These are phyloP conservation scores for Callinectes sapidus DNA, from an alignment of 2,888 invertebrate species.

Conservation along the genomic window DNA sequence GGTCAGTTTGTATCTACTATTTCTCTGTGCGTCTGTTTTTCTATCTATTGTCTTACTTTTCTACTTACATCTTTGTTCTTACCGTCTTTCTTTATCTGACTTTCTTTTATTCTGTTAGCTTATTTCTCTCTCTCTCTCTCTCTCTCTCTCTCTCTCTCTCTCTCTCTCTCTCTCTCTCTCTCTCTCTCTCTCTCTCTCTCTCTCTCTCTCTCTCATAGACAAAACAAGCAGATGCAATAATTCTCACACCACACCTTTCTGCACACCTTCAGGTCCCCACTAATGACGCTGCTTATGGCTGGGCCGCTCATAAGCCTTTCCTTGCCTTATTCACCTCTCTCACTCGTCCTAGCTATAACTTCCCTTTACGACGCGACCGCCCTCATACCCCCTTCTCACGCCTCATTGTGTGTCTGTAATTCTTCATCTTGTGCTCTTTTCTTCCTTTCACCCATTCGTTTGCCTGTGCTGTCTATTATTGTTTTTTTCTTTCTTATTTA, in stretches of 20 bases:
- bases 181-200: conserved; percentile 36
- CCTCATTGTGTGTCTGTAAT: not conserved
- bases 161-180: conserved; percentile 25
- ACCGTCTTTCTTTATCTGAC: not conserved
- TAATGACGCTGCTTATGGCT: conserved; percentile 5
- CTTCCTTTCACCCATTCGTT: not conserved
- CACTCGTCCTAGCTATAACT: not conserved
- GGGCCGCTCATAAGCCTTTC: not conserved
- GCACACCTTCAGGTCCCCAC: not conserved
- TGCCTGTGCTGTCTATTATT: not conserved
- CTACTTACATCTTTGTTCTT: not conserved
- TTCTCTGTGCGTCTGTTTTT: not conserved
- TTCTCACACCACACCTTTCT: not conserved
- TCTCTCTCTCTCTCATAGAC: not conserved
- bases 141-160: conserved; percentile 35
- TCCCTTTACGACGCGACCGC: conserved; percentile 9
- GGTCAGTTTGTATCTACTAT: not conserved
- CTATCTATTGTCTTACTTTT: not conserved
- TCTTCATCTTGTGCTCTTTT: conserved; percentile 7
- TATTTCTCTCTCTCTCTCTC: conserved; percentile 18
- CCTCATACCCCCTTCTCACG: not conserved
- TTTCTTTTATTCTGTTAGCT: not conserved
- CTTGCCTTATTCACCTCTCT: conserved; percentile 6
- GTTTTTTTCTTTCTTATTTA: not conserved
- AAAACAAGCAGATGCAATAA: conserved; percentile 5